Evolutionary conservation across 2,888 invertebrate genomes (phyloP).

Genomic region (Adelphocoris suturalis): DNA sequence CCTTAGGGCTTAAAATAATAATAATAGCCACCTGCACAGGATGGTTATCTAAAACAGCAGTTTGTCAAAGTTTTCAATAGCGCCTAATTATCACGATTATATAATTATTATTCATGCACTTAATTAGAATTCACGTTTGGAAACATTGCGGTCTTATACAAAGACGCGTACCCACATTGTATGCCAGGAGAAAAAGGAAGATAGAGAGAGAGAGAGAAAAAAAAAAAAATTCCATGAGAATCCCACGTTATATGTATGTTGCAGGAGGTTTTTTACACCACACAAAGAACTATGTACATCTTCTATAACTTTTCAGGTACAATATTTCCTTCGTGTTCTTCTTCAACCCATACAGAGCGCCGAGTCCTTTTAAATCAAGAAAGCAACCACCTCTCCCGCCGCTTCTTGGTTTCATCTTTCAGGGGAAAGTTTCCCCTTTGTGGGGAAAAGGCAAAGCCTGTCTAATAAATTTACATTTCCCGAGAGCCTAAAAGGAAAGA

Average conservation of each 20-base stretch:
- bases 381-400: conserved; percentile 38
- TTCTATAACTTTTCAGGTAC: conserved; percentile 3
- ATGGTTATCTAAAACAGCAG: too few species aligned
- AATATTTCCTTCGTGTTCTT: conserved; percentile 12
- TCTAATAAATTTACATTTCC: conserved; percentile 70
- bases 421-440: conserved; percentile 49
- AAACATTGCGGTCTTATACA: too few species aligned
- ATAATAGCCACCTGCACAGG: too few species aligned
- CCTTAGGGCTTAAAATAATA: too few species aligned
- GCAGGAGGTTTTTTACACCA: neutral
- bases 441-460: conserved; percentile 43
- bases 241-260: neutral
- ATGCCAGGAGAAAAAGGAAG: neutral
- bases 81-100: too few species aligned
- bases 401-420: conserved; percentile 41
- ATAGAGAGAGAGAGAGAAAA: too few species aligned
- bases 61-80: too few species aligned
- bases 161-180: neutral
- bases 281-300: conserved; percentile 14
- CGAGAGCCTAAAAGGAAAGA: conserved; percentile 43
- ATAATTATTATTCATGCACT: neutral
- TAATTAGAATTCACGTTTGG: neutral
- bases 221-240: neutral
- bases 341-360: conserved; percentile 15
- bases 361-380: conserved; percentile 47